Conservation (phyloP, 2,113 vertebrate genomes). For the Paratilapia polleni region DNA sequence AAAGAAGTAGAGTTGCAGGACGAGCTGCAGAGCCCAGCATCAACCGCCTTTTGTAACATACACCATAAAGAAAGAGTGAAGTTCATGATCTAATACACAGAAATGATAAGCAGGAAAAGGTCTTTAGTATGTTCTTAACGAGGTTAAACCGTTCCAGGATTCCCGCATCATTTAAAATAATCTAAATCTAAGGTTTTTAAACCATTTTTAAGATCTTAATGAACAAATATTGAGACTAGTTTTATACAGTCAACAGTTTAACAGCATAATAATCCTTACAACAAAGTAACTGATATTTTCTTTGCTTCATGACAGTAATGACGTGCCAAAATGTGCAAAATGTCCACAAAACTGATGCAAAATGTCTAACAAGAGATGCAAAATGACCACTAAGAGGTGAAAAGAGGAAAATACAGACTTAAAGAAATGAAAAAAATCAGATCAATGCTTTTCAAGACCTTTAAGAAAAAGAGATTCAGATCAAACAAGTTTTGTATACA, state of each 20-base stretch:
- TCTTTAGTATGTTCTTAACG: no score
- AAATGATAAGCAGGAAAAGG: not conserved
- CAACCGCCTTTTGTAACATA: not conserved
- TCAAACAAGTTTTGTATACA: no score
- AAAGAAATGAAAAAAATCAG: no score
- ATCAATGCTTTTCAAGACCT: no score
- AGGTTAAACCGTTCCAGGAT: no score
- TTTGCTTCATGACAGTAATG: not conserved
- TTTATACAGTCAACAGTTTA: not conserved
- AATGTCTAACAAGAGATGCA: no score
- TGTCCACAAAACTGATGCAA: no score
- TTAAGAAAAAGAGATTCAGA: no score
- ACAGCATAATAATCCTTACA: not conserved
- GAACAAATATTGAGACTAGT: no score
- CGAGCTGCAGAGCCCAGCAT: not conserved
- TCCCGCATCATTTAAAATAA: not conserved
- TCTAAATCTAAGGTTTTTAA: not conserved
- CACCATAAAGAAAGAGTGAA: not conserved
- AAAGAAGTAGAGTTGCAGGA: not conserved
- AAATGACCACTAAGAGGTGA: no score
- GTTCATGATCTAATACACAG: not conserved
- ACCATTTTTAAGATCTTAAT: not conserved
- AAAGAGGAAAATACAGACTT: no score
- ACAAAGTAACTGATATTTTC: not conserved
- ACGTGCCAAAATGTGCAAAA: not conserved